phyloP scores from a whole-genome alignment of 2,113 vertebrate genomes.

The Caranx melampygus region DNA sequence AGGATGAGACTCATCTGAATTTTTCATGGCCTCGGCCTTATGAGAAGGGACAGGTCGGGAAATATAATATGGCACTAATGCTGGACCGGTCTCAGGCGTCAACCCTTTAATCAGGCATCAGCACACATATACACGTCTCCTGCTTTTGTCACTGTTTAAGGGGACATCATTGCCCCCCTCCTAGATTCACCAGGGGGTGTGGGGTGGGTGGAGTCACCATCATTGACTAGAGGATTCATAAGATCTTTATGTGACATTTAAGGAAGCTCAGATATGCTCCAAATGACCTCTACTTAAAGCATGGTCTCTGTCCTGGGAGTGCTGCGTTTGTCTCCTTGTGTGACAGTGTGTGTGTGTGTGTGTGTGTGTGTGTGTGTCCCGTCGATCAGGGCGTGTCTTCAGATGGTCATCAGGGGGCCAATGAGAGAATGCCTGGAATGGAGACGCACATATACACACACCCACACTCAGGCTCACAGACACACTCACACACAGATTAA shows the following conservation, averaged over 20 bases:
- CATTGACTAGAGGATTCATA: slow-evolving; percentile 12
- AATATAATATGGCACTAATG: slow-evolving; percentile 18
- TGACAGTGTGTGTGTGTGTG: slow-evolving; percentile 9
- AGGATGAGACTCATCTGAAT: background rate
- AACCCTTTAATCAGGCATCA: slow-evolving; percentile 23
- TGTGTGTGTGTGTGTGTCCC: slow-evolving; percentile 3
- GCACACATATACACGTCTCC: background rate
- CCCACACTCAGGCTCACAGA: slow-evolving; percentile 20
- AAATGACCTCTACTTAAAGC: slow-evolving; percentile 43
- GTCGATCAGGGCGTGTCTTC: slow-evolving; percentile 68
- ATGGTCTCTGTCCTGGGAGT: slow-evolving; percentile 14
- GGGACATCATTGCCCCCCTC: background rate
- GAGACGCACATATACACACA: slow-evolving; percentile 38
- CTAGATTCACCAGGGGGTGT: background rate
- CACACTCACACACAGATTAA: slow-evolving; percentile 72
- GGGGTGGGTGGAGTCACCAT: background rate
- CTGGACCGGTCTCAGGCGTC: slow-evolving; percentile 10
- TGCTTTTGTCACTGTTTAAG: background rate
- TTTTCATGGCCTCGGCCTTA: slow-evolving; percentile 1
- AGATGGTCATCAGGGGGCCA: slow-evolving; percentile 60
- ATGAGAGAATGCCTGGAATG: slow-evolving; percentile 58
- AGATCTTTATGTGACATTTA: slow-evolving; percentile 24
- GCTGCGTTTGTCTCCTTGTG: slow-evolving; percentile 23
- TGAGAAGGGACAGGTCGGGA: slow-evolving; percentile 3
- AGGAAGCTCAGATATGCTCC: slow-evolving; percentile 15